Conservation (phyloP, 2,797 vertebrate genomes). For the Epinephelus malabaricus region DNA sequence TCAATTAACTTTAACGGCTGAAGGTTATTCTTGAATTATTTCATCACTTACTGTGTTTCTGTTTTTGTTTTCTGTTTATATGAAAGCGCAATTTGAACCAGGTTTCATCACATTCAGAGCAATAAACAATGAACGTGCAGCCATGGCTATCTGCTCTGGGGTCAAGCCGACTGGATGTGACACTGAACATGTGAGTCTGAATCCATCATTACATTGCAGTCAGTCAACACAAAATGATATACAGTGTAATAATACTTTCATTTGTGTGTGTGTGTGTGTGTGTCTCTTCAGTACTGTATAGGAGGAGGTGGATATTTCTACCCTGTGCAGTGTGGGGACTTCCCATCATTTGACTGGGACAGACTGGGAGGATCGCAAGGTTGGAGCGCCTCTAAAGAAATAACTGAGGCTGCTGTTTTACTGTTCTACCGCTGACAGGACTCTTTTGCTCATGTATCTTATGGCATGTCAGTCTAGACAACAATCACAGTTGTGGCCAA, state of each 20-base stretch:
- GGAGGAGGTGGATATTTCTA: constrained; percentile 43
- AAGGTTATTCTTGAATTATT: not conserved
- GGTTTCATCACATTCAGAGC: constrained; percentile 59
- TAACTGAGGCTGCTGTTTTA: constrained; percentile 45
- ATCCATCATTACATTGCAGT: not conserved
- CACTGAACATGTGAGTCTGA: constrained; percentile 48
- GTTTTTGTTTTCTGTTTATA: not conserved
- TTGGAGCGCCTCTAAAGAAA: constrained; percentile 48
- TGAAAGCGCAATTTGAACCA: constrained; percentile 34
- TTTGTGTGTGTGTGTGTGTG: not conserved
- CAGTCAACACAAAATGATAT: not conserved
- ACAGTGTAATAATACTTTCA: not conserved
- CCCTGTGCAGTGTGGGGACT: constrained; percentile 22
- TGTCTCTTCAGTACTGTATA: constrained; percentile 48
- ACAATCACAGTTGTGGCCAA: not conserved
- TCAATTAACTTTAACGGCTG: not conserved
- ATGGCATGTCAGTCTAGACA: not conserved
- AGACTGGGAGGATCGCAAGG: not conserved
- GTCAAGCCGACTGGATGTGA: constrained; percentile 20
- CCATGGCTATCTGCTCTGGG: constrained; percentile 64
- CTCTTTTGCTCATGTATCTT: not conserved
- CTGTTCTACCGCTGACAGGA: constrained; percentile 47
- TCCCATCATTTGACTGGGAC: constrained; percentile 49
- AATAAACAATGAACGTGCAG: constrained; percentile 32
- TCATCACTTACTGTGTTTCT: not conserved